Evolutionary conservation across 2,888 invertebrate genomes (phyloP), one percentile per base, ranked within the genome.

Genomic region (Meloe dianella): DNA sequence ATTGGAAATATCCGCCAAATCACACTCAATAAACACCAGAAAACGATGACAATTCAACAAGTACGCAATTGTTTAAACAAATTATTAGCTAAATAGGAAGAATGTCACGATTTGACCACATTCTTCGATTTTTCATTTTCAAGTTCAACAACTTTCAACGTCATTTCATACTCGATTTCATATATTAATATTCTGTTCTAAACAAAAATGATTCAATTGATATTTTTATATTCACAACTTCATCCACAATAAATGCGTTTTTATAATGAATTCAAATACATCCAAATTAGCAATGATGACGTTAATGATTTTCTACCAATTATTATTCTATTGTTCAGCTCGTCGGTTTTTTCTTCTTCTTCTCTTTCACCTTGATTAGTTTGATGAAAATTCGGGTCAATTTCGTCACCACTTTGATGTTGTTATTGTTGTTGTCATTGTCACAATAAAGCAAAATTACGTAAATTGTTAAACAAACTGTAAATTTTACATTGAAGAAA

Each of bases 231-330:
- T 35, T 32, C 32, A 32, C 32, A 2, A 32, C 12, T 12, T 2
- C 35, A 35, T 12, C 35, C 10, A 3, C 35, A 35, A 3, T 24
- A 24, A n/a, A n/a, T n/a, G n/a, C n/a, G n/a, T n/a, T n/a, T n/a
- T n/a, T n/a, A n/a, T n/a, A n/a, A n/a, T n/a, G n/a, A n/a, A n/a
- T n/a, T n/a, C n/a, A n/a, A n/a, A n/a, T n/a, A n/a, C n/a, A n/a
- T n/a, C 54, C 54, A 24, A 54, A 54, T 54, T 20, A 20, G 54
- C 22, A 24, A 54, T 24, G 51, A 22, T 54, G 54, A 54, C 54
- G 54, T 20, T 24, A 54, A 12, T 54, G 54, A 54, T 54, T 54
- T 22, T 12, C 20, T 20, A 51, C 20, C 22, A 54, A 24, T 12
- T 9, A 54, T 6, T 9, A 54, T 22, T 20, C 47, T 54, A 51